Conservation (phyloP, 2,888 invertebrate genomes). For the Cerceris rybyensis region DNA sequence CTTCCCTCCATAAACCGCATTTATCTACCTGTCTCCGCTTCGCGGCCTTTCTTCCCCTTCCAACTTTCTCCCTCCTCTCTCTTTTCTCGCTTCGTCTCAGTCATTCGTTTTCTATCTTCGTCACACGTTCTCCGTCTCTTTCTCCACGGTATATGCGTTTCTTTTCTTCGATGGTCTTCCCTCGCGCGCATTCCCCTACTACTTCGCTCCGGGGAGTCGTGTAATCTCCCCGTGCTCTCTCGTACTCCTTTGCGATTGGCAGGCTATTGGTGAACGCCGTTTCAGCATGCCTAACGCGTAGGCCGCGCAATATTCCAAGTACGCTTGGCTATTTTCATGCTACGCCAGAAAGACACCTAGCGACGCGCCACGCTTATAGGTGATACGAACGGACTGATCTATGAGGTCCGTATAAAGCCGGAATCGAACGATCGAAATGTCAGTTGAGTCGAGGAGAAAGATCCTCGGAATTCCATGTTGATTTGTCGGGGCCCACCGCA, state of each 20-base stretch:
- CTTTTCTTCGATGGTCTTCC: conserved; percentile 35
- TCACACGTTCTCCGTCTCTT: conserved; percentile 15
- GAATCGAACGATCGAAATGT: conserved; percentile 35
- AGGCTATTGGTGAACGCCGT: conserved; percentile 51
- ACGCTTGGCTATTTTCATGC: conserved; percentile 74
- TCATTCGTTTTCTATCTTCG: neutral
- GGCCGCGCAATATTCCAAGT: conserved; percentile 73
- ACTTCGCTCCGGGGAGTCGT: conserved; percentile 16
- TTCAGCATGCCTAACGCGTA: conserved; percentile 72
- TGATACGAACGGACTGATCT: conserved; percentile 41
- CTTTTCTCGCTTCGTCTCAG: conserved; percentile 14
- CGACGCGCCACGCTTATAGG: conserved; percentile 46
- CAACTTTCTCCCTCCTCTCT: neutral
- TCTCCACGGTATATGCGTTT: conserved; percentile 25
- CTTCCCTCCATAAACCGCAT: conserved; percentile 38
- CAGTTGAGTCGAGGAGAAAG: conserved; percentile 35
- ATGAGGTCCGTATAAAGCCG: conserved; percentile 51
- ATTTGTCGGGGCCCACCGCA: conserved; percentile 8
- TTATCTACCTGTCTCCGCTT: conserved; percentile 45
- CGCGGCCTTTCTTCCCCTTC: conserved; percentile 22
- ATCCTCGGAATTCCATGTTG: conserved; percentile 47
- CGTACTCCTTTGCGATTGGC: conserved; percentile 20
- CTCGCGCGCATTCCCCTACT: conserved; percentile 22
- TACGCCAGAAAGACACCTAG: conserved; percentile 68
- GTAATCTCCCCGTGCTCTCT: conserved; percentile 41